Evolutionary conservation across 2,797 vertebrate genomes (phyloP).

Genomic region (Neostethus bicornis): DNA sequence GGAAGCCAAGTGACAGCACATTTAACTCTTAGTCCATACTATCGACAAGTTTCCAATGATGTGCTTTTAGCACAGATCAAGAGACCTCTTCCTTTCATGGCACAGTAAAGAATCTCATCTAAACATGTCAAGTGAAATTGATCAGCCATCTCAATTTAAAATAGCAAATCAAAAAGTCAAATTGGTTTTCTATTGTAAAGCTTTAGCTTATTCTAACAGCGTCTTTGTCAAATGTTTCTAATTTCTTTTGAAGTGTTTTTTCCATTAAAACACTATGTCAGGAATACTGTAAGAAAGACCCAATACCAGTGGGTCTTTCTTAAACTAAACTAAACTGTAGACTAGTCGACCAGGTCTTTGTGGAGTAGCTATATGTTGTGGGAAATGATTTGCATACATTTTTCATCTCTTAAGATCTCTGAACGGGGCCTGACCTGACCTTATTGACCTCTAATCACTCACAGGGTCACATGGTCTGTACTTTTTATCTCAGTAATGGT

Average conservation of each 20-base stretch:
- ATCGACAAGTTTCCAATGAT: slow-evolving; percentile 3
- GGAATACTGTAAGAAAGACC: slow-evolving; percentile 27
- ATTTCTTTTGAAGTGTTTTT: slow-evolving; percentile 26
- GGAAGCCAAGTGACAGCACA: background rate
- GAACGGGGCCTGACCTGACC: slow-evolving; percentile 70
- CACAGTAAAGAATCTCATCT: background rate
- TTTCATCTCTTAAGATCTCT: slow-evolving; percentile 67
- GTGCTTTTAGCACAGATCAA: background rate
- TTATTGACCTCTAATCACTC: slow-evolving; percentile 67
- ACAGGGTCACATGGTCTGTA: slow-evolving; percentile 41
- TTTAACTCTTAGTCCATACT: slow-evolving; percentile 15
- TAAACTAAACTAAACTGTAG: slow-evolving; percentile 26
- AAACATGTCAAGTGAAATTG: slow-evolving; percentile 15
- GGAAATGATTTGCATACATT: slow-evolving; percentile 51
- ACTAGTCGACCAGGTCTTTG: slow-evolving; percentile 30
- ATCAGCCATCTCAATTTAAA: slow-evolving; percentile 28
- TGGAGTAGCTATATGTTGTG: slow-evolving; percentile 29
- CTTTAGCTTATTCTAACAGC: slow-evolving; percentile 4
- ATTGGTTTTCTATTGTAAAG: background rate
- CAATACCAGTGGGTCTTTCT: slow-evolving; percentile 26
- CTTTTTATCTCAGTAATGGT: slow-evolving; percentile 64
- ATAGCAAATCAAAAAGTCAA: background rate
- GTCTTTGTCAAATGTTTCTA: slow-evolving; percentile 43
- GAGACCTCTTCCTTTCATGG: background rate
- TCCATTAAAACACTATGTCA: background rate